Evolutionary conservation across 2,888 invertebrate genomes (phyloP), one percentile per base, ranked within the genome.

Genomic region (Melieria omissa): DNA sequence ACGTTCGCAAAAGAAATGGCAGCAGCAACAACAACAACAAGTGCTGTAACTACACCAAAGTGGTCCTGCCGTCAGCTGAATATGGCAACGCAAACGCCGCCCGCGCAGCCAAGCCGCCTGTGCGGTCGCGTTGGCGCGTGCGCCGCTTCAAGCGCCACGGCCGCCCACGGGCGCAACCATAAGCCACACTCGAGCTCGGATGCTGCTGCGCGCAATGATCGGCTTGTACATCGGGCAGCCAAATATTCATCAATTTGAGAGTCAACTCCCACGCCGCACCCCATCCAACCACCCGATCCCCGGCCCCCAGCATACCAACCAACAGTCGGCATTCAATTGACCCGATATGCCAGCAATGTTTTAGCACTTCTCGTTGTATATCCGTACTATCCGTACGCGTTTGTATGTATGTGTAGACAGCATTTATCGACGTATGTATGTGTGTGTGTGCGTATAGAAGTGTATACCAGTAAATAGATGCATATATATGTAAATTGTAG

Each of bases 21-120:
- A 70, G 52, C 65, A 64, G 44, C 72, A 62, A 68, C 73, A 73
- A 10, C 73, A 66, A 44, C 52, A 66, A 60, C 67, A 58, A 69
- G 69, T 16, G 69, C 69, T n/a, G 65, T 65, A 64, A 64, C 63
- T 44, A 72, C 71, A 29, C 45, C 74, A 12, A 76, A 74, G 58
- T 79, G 79, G 72, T 76, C 77, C 67, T 73, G 77, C 68, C 81
- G 81, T 69, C 78, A 79, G 69, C 78, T 78, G 71, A 82, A 82
- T 73, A 80, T 76, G 74, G 77, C 78, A 63, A 79, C 78, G 68
- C 78, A 79, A 72, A 79, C 78, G 55, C 78, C 78, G 58, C 73
- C 73, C 42, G 66, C 75, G 44, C 75, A 73, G 49, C 64, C 29
- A 1, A 29, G 29, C 29, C 29, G 29, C 29, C 29, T 29, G 29